Conservation (phyloP, 2,113 vertebrate species). For the Oxygymnocypris stewartii region DNA sequence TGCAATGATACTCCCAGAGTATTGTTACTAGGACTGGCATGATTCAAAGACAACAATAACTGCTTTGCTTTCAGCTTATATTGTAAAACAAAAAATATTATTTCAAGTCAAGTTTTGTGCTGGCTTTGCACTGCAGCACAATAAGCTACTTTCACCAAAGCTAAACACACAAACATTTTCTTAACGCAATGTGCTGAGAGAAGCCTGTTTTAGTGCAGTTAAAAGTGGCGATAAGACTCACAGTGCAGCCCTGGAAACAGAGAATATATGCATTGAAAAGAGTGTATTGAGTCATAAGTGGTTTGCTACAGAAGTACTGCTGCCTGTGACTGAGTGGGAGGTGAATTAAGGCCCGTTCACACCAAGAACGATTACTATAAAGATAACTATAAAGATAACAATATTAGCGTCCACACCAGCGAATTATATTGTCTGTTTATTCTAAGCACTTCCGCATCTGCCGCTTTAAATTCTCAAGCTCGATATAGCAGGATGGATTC, state of each 20-base stretch:
- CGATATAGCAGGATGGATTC: too few relatives aligned
- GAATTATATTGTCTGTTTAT: too few relatives aligned
- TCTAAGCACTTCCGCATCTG: too few relatives aligned
- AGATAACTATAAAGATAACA: too few relatives aligned
- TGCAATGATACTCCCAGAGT: not conserved
- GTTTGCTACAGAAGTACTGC: slow-evolving; percentile 49
- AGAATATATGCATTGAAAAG: slow-evolving; percentile 10
- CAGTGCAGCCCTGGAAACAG: not conserved
- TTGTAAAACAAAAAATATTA: slow-evolving; percentile 1
- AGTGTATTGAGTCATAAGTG: slow-evolving; percentile 59
- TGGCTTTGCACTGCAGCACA: slow-evolving; percentile 15
- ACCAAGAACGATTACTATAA: too few relatives aligned
- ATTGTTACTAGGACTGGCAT: not conserved
- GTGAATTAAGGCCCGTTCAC: not conserved
- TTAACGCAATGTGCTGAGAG: slow-evolving; percentile 61
- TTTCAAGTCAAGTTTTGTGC: slow-evolving; percentile 18
- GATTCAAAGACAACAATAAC: not conserved
- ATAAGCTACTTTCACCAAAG: slow-evolving; percentile 22
- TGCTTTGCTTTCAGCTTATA: not conserved
- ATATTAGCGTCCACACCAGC: too few relatives aligned
- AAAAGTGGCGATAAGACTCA: slow-evolving; percentile 36
- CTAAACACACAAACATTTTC: slow-evolving; percentile 42
- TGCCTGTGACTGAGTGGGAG: slow-evolving; percentile 46
- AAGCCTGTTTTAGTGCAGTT: slow-evolving; percentile 56
- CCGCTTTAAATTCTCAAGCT: too few relatives aligned